Evolutionary conservation across 2,113 vertebrate genomes (phyloP).

Genomic region (Hystrix brachyura): DNA sequence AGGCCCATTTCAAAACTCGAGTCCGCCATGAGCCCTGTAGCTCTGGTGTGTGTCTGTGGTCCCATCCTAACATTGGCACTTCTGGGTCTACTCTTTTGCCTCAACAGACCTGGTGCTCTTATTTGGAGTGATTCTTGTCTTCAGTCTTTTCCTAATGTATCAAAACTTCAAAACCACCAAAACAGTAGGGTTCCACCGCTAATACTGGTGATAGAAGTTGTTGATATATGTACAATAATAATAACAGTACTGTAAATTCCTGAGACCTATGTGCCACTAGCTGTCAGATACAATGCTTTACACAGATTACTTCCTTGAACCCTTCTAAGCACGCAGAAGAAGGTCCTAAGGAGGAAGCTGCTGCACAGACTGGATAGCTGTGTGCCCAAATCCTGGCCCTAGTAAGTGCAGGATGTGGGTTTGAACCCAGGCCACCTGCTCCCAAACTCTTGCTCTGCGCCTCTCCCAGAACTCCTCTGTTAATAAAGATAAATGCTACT

Average conservation of each 20-base stretch:
- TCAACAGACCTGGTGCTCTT: conserved; percentile 34
- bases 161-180: neutral
- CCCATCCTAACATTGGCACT: neutral
- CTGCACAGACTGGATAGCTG: neutral
- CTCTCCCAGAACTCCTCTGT: neutral
- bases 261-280: neutral
- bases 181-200: neutral
- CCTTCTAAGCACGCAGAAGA: neutral
- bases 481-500: neutral
- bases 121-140: neutral
- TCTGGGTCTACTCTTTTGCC: neutral
- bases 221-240: neutral
- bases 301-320: neutral
- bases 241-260: neutral
- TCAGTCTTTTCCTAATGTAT: neutral
- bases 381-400: neutral
- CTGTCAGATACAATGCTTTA: neutral
- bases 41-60: neutral
- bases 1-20: neutral
- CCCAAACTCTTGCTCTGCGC: neutral
- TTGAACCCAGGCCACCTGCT: neutral
- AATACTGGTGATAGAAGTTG: neutral
- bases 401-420: neutral
- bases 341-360: neutral
- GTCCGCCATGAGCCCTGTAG: neutral